Conservation (phyloP, 2,888 invertebrate species). For the Blomia tropicalis region DNA sequence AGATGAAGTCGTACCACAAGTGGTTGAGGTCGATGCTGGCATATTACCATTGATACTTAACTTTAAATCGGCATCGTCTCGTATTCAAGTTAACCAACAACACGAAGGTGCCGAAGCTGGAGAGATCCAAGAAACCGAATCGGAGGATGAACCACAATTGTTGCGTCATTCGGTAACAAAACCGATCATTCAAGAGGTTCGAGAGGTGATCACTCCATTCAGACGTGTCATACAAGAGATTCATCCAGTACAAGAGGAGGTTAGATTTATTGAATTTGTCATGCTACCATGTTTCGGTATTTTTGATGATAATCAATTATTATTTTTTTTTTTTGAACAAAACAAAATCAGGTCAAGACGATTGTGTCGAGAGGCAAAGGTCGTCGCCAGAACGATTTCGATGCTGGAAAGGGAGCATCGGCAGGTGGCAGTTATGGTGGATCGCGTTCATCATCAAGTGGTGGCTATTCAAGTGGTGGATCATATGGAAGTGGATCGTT, state of each 20-base stretch:
- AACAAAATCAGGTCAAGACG: slow-evolving; percentile 15
- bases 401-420: neutral
- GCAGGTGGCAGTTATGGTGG: slow-evolving; percentile 6
- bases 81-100: slow-evolving; percentile 17
- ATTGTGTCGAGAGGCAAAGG: slow-evolving; percentile 21
- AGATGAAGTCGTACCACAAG: slow-evolving; percentile 16
- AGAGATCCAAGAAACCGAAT: slow-evolving; percentile 7
- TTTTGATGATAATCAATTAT: no score
- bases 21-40: slow-evolving; percentile 19
- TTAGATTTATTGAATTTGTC: neutral
- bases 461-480: slow-evolving; percentile 2
- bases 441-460: neutral
- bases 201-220: slow-evolving; percentile 6
- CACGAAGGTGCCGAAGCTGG: slow-evolving; percentile 20
- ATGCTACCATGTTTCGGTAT: neutral
- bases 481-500: slow-evolving; percentile 12
- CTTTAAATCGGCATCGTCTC: slow-evolving; percentile 20
- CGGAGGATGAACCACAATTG: slow-evolving; percentile 4
- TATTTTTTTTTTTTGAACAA: no score
- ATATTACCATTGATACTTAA: slow-evolving; percentile 8
- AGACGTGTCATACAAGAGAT: slow-evolving; percentile 10
- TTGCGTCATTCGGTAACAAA: neutral
- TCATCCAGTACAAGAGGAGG: slow-evolving; percentile 5
- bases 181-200: slow-evolving; percentile 5
- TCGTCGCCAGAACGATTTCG: neutral